phyloP scores from a whole-genome alignment of 2,797 vertebrate genomes.

The Mus minutoides region DNA sequence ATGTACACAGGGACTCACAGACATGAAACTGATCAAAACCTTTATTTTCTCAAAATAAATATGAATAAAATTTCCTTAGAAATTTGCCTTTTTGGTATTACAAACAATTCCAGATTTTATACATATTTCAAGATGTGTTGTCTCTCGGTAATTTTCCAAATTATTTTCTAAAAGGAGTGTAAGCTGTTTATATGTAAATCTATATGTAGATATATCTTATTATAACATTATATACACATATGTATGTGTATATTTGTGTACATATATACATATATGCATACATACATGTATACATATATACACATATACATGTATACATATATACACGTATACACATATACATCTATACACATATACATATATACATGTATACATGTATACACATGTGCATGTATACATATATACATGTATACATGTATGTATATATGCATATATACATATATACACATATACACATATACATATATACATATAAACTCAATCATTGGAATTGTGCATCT shows the following conservation, averaged over 20 bases:
- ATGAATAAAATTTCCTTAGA: not conserved
- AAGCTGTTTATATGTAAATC: not conserved
- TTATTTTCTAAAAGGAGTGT: not conserved
- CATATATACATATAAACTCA: not conserved
- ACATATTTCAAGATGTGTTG: not conserved
- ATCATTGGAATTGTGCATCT: not conserved
- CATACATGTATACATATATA: no score
- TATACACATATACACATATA: not conserved
- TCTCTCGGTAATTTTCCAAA: not conserved
- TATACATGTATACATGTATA: no score
- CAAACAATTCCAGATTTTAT: not conserved
- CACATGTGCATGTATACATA: rapidly evolving
- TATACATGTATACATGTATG: no score
- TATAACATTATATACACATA: no score
- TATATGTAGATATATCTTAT: not conserved
- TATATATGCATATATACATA: no score
- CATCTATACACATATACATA: not conserved
- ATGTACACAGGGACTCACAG: not conserved
- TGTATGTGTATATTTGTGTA: no score
- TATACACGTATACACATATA: no score
- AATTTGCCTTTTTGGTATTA: not conserved
- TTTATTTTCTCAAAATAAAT: not conserved
- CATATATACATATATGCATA: no score
- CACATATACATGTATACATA: no score
- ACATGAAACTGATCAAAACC: not conserved